Evolutionary conservation across 2,888 invertebrate species (phyloP).

Genomic region (Drepana falcataria): DNA sequence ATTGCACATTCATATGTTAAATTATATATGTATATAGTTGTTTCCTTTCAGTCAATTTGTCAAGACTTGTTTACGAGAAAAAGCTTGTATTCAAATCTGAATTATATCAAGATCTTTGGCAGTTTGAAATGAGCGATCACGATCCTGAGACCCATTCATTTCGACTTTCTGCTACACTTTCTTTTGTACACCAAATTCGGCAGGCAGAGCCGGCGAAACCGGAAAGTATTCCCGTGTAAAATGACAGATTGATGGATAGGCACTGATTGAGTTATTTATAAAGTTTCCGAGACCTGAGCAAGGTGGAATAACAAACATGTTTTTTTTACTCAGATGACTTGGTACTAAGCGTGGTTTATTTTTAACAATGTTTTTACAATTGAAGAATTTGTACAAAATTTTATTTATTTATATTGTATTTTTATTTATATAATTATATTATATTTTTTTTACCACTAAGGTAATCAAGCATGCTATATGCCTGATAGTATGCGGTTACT

Average conservation of each 20-base stretch:
- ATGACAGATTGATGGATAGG: conserved; percentile 53
- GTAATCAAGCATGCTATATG: too few relatives aligned
- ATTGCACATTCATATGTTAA: too few relatives aligned
- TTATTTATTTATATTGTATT: too few relatives aligned
- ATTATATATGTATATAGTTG: too few relatives aligned
- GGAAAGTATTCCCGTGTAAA: conserved; percentile 36
- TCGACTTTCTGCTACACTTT: conserved; percentile 21
- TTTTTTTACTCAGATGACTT: not conserved
- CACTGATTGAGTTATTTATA: conserved; percentile 40
- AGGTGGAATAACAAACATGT: conserved; percentile 1
- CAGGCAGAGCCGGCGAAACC: conserved; percentile 26
- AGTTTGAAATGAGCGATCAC: conserved; percentile 44
- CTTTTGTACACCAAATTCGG: conserved; percentile 36
- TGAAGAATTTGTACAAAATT: too few relatives aligned
- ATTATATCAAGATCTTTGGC: conserved; percentile 20
- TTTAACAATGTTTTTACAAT: conserved; percentile 4
- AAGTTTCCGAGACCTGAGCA: conserved; percentile 18
- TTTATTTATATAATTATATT: too few relatives aligned
- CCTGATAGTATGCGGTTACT: too few relatives aligned
- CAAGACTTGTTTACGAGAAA: not conserved
- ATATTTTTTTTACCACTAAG: too few relatives aligned
- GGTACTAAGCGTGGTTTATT: conserved; percentile 21
- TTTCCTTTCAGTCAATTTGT: too few relatives aligned
- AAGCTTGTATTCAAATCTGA: not conserved
- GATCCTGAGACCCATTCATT: conserved; percentile 37